Evolutionary conservation across 1,140 invertebrate species (phyloP).

Genomic region (Eurosta solidaginis): DNA sequence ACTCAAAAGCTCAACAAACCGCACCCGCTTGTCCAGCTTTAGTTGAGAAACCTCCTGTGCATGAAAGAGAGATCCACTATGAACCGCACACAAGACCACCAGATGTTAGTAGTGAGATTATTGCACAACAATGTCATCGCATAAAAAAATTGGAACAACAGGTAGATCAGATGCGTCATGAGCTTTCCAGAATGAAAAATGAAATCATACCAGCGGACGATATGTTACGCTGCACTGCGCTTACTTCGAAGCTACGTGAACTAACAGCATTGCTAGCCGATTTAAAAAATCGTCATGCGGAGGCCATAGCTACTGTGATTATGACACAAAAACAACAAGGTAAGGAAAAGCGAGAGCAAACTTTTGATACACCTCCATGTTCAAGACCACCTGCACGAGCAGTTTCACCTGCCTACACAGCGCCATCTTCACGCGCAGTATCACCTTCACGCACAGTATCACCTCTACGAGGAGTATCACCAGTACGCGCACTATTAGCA

Average conservation of each 20-base stretch:
- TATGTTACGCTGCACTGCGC: background rate
- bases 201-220: conserved; percentile 3
- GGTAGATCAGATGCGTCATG: background rate
- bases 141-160: conserved; percentile 14
- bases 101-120: background rate
- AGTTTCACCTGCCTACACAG: background rate
- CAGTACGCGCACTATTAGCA: too few relatives aligned
- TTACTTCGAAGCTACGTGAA: background rate
- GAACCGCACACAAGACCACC: background rate
- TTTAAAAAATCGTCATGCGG: background rate
- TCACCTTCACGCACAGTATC: too few relatives aligned
- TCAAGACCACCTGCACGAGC: too few relatives aligned
- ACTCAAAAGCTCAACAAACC: background rate
- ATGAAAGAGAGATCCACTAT: background rate
- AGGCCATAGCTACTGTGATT: background rate
- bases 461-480: too few relatives aligned
- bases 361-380: too few relatives aligned
- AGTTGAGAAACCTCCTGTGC: background rate
- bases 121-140: background rate
- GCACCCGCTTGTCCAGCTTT: background rate
- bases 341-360: too few relatives aligned
- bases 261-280: background rate
- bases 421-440: background rate
- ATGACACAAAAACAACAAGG: background rate
- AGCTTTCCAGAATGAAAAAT: background rate